Conservation (phyloP, 37 sponge, comb jelly and placozoan species). For the Beroe ovata region DNA sequence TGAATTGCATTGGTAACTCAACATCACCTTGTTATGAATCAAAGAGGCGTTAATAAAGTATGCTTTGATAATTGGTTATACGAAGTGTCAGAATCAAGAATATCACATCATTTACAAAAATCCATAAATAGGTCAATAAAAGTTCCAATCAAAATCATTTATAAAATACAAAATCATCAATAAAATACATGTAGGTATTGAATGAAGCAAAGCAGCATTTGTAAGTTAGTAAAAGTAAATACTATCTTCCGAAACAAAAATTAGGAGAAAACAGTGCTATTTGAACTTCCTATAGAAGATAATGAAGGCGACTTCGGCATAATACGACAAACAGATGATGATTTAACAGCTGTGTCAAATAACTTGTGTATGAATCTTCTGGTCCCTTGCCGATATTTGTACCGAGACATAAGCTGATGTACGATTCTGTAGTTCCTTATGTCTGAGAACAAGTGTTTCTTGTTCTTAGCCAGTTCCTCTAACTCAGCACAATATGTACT, state of each 20-base stretch:
- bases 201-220: too few species aligned
- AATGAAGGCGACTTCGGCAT: conserved; percentile 39
- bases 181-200: too few species aligned
- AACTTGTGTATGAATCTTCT: conserved; percentile 53
- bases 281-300: conserved; percentile 5
- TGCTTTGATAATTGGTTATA: too few species aligned
- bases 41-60: too few species aligned
- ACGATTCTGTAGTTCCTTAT: conserved; percentile 32
- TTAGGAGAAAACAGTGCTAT: conserved; percentile 1
- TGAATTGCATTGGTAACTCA: too few species aligned
- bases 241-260: too few species aligned
- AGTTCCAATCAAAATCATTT: neutral
- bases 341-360: conserved; percentile 41
- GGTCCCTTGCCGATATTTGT: conserved; percentile 11
- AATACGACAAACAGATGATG: neutral
- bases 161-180: neutral
- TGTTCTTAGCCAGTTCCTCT: conserved; percentile 18
- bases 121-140: too few species aligned
- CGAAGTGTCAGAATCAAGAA: too few species aligned
- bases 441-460: conserved; percentile 36
- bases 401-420: conserved; percentile 46
- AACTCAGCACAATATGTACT: conserved; percentile 28
- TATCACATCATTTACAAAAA: too few species aligned
- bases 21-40: too few species aligned
- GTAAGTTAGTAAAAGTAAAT: too few species aligned